phyloP scores from a whole-genome alignment of 2,888 invertebrate genomes.

The Chymomyza amoena region DNA sequence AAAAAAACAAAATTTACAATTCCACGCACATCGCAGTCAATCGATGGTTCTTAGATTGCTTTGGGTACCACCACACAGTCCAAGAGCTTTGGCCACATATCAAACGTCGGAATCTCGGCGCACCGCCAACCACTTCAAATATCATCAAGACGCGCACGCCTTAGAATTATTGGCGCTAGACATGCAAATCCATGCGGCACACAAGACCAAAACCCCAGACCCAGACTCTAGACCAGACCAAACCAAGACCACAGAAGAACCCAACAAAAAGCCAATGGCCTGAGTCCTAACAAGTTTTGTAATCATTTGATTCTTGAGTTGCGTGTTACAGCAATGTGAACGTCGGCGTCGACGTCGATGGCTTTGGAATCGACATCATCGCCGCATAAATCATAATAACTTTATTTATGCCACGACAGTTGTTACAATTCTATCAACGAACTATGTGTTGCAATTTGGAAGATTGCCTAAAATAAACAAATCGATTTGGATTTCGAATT shows the following conservation, averaged over 20 bases:
- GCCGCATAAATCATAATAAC: slow-evolving; percentile 68
- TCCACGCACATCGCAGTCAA: slow-evolving; percentile 40
- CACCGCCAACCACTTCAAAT: slow-evolving; percentile 57
- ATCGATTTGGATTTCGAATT: slow-evolving; percentile 36
- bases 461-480: slow-evolving; percentile 50
- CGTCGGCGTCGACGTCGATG: neutral
- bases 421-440: slow-evolving; percentile 73
- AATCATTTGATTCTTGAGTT: neutral
- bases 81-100: slow-evolving; percentile 58
- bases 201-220: slow-evolving; percentile 8
- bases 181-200: slow-evolving; percentile 67
- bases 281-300: slow-evolving; percentile 48
- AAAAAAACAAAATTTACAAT: slow-evolving; percentile 33
- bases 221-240: neutral
- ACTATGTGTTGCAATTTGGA: slow-evolving; percentile 17
- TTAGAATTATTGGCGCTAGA: slow-evolving; percentile 75
- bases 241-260: neutral
- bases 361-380: slow-evolving; percentile 43
- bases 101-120: slow-evolving; percentile 65
- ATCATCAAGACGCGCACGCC: slow-evolving; percentile 60
- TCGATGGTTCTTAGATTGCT: slow-evolving; percentile 45
- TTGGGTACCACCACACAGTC: slow-evolving; percentile 23
- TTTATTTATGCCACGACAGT: slow-evolving; percentile 70
- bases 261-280: neutral
- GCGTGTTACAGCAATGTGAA: neutral